Evolutionary conservation across 2,797 vertebrate genomes (phyloP), one percentile per base, ranked within the genome.

Genomic region (Chelon auratus): DNA sequence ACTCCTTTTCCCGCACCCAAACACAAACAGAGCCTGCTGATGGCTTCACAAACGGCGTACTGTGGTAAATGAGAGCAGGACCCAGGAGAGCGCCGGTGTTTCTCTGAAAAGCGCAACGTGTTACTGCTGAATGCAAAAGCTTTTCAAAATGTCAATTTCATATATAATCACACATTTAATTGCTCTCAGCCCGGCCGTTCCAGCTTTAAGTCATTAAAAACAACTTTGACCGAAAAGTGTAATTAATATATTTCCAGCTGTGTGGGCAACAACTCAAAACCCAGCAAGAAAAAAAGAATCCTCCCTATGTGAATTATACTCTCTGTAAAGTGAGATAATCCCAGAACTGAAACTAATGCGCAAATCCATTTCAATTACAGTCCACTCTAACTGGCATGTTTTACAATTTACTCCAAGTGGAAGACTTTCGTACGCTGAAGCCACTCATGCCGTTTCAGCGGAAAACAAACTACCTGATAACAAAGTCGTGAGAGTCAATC

Each of bases 401-500:
- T 75, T 52, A 55, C 33, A 12, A 62, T 77, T 60, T 22, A 37
- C 68, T 61, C 47, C 24, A 62, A 77, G 57, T 17, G 50, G 72
- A 64, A 48, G 26, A 33, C 22, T 57, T 62, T 39, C 39, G 55
- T 26, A 9, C 10, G 3, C 50, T 48, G 15, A 56, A 66, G 72
- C 58, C 17, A 62, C 22, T 52, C 22, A 3, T 47, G 24, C 12
- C 7, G 7, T 53, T 70, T 55, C 12, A 53, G 26, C 22, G 26
- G 1, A 52, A 14, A 47, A 22, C 47, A n/a, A 26, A 6, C 43
- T 91, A 98, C 97, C 97, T 96, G 70, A 99, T 97, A 40, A 99
- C 95, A 15, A 98, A 99, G 92, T 96, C 96, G 81, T 99, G 96
- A 0, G 94, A 94, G 4, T 99, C 97, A 0, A 99, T 99, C 88